Evolutionary conservation across 2,888 invertebrate species (phyloP).

Genomic region (Clanis bilineata): DNA sequence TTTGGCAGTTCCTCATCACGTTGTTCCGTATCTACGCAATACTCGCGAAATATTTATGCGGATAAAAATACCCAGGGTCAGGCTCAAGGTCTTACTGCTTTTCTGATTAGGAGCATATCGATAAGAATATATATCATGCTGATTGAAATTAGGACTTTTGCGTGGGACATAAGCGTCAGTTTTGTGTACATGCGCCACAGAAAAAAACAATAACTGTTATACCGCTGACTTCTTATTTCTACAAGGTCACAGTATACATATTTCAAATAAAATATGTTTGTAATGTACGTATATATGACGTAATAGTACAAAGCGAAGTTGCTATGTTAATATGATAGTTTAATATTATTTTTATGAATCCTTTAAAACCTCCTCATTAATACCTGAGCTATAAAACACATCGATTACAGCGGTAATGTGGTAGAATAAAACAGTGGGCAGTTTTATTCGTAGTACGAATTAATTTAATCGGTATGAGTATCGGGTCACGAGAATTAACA

Average conservation of each 20-base stretch:
- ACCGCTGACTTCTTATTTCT: slow-evolving; percentile 67
- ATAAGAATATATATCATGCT: slow-evolving; percentile 51
- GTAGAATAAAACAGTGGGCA: too few species aligned
- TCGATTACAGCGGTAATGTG: too few species aligned
- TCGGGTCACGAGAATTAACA: too few species aligned
- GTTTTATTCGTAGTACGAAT: too few species aligned
- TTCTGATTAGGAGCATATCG: slow-evolving; percentile 74
- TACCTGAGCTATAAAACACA: too few species aligned
- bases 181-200: slow-evolving; percentile 35
- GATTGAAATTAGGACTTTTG: slow-evolving; percentile 49
- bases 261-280: slow-evolving; percentile 39
- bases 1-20: slow-evolving; percentile 56
- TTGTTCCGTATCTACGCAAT: slow-evolving; percentile 56
- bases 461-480: too few species aligned
- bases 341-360: neutral
- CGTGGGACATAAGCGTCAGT: slow-evolving; percentile 42
- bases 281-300: slow-evolving; percentile 3
- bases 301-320: slow-evolving; percentile 10
- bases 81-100: slow-evolving; percentile 75
- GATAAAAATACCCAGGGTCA: slow-evolving; percentile 80
- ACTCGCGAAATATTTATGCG: slow-evolving; percentile 73
- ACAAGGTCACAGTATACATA: slow-evolving; percentile 63
- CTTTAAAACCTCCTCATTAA: neutral
- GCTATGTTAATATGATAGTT: neutral
- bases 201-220: slow-evolving; percentile 71